Percentiles rank a stretch among this genome's conserved stretches.
phyloP scores from a whole-genome alignment of 1,140 invertebrate species.

The Brachionus koreanus region DNA sequence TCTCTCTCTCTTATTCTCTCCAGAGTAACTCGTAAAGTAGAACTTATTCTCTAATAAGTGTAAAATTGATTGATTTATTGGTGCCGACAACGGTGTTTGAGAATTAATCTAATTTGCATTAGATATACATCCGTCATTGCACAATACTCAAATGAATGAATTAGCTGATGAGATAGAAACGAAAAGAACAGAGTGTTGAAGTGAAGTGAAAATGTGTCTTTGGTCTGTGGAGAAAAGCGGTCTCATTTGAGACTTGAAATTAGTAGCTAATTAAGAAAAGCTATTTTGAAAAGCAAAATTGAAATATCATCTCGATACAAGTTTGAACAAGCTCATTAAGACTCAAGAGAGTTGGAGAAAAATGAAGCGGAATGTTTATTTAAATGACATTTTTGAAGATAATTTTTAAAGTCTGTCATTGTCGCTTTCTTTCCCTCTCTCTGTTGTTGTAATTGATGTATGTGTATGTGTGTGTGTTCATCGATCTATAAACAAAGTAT shows the following conservation, averaged over 20 bases:
- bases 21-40: background rate
- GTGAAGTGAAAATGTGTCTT: background rate
- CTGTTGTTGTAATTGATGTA: too few relatives aligned
- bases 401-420: conserved; percentile 6
- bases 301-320: conserved; percentile 1
- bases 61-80: background rate
- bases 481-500: conserved; percentile 15
- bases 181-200: background rate
- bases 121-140: background rate
- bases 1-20: background rate
- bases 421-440: background rate
- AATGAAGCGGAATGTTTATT: background rate
- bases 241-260: conserved; percentile 18
- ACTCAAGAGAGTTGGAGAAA: background rate
- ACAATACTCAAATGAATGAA: background rate
- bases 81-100: background rate
- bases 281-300: conserved; percentile 4
- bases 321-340: background rate
- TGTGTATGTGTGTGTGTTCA: background rate
- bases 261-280: conserved; percentile 1
- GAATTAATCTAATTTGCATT: background rate
- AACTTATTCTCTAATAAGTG: background rate
- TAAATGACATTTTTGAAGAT: conserved; percentile 16
- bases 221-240: background rate
- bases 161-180: too few relatives aligned